Conservation (phyloP, 2,888 invertebrate genomes). For the Selenia dentaria region DNA sequence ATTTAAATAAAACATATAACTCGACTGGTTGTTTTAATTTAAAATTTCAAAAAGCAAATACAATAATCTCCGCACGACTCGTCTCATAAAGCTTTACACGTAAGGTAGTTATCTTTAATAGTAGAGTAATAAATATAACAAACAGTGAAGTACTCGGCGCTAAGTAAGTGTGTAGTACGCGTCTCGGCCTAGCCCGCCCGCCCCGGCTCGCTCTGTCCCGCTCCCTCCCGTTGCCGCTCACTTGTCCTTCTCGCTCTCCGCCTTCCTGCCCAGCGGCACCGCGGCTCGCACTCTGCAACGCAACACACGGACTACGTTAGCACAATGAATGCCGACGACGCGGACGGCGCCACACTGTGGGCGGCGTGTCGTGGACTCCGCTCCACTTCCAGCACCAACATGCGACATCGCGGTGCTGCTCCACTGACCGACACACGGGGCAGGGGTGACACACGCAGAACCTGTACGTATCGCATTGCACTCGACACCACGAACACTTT, state of each 20-base stretch:
- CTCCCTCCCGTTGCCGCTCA: conserved; percentile 71
- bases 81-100: conserved; percentile 83
- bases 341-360: no score
- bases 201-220: conserved; percentile 10
- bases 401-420: no score
- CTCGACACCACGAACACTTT: no score
- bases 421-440: no score
- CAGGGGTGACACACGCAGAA: no score
- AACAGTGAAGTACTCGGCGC: conserved; percentile 71
- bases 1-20: conserved; percentile 49
- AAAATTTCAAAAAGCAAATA: conserved; percentile 85
- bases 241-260: conserved; percentile 94
- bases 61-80: conserved; percentile 82
- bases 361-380: no score
- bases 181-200: conserved; percentile 48
- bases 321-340: no score
- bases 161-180: conserved; percentile 66
- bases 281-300: conserved; percentile 92
- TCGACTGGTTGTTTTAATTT: conserved; percentile 82
- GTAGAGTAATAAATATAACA: conserved; percentile 80
- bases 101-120: conserved; percentile 77
- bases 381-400: no score
- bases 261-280: conserved; percentile 94
- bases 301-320: background rate
- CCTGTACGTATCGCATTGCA: no score